These are phyloP conservation scores for Eulemur macaco DNA, from an alignment of 2,113 vertebrate species.

Conservation along the genomic window DNA sequence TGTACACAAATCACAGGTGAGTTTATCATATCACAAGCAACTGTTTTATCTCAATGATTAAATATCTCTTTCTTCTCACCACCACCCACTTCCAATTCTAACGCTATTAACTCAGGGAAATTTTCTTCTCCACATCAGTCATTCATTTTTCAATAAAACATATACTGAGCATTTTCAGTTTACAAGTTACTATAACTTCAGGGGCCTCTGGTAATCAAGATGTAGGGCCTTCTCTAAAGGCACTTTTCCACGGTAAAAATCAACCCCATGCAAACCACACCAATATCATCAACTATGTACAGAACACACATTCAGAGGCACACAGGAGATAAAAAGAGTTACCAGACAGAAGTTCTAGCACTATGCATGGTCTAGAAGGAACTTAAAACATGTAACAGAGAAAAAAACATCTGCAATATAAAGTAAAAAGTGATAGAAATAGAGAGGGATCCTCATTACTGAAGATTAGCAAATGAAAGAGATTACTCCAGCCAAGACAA, in stretches of 20 bases:
- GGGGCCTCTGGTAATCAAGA: not conserved
- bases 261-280: not conserved
- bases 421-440: not conserved
- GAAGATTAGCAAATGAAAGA: slow-evolving; percentile 30
- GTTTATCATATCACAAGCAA: not conserved
- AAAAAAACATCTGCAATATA: not conserved
- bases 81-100: not conserved
- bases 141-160: slow-evolving; percentile 1
- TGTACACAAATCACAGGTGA: not conserved
- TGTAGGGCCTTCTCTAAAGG: not conserved
- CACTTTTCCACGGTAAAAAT: not conserved
- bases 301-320: not conserved
- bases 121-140: not conserved
- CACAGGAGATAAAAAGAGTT: not conserved
- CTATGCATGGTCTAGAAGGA: not conserved
- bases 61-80: not conserved
- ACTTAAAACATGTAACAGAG: not conserved
- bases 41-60: not conserved
- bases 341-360: not conserved
- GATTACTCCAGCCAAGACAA: not conserved
- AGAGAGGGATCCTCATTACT: not conserved
- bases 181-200: not conserved
- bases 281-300: not conserved
- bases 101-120: not conserved
- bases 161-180: not conserved